Evolutionary conservation across 2,888 invertebrate genomes (phyloP).

Genomic region (Listrodromus nycthemerus): DNA sequence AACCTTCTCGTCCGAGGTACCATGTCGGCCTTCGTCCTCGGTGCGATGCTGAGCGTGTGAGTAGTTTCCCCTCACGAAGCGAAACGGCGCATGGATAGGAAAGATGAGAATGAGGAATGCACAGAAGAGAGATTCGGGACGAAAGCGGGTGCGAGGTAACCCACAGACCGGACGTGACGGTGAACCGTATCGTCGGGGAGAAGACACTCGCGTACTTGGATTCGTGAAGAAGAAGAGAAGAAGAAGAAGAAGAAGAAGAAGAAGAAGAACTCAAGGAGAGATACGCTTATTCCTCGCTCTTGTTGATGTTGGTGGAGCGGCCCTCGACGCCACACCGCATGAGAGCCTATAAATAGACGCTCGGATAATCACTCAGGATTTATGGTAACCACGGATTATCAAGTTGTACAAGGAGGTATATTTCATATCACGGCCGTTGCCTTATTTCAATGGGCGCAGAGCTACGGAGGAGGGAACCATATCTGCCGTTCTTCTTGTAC

Average conservation of each 20-base stretch:
- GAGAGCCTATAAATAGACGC: conserved; percentile 83
- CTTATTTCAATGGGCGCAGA: conserved; percentile 80
- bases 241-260: conserved; percentile 54
- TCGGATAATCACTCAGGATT: conserved; percentile 84
- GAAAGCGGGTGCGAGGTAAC: conserved; percentile 35
- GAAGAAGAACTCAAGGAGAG: conserved; percentile 52
- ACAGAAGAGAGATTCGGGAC: conserved; percentile 17
- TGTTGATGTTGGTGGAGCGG: conserved; percentile 40
- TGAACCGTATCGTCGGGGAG: conserved; percentile 47
- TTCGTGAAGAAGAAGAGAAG: conserved; percentile 49
- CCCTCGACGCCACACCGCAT: conserved; percentile 71
- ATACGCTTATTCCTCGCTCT: conserved; percentile 48
- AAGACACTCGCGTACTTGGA: conserved; percentile 59
- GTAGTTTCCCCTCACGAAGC: conserved; percentile 27
- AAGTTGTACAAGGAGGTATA: conserved; percentile 84
- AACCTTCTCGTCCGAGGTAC: conserved; percentile 21
- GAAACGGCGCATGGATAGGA: conserved; percentile 23
- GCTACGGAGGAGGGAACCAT: conserved; percentile 38
- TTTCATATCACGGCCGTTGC: conserved; percentile 84
- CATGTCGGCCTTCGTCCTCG: conserved; percentile 22
- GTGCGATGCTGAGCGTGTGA: conserved; percentile 13
- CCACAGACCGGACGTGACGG: conserved; percentile 54
- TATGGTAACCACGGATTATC: conserved; percentile 85
- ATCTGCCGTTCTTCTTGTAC: conserved; percentile 62
- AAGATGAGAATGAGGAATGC: conserved; percentile 42